Base-by-base conservation (phyloP, 2,797 vertebrate species). In the Selene dorsalis region DNA sequence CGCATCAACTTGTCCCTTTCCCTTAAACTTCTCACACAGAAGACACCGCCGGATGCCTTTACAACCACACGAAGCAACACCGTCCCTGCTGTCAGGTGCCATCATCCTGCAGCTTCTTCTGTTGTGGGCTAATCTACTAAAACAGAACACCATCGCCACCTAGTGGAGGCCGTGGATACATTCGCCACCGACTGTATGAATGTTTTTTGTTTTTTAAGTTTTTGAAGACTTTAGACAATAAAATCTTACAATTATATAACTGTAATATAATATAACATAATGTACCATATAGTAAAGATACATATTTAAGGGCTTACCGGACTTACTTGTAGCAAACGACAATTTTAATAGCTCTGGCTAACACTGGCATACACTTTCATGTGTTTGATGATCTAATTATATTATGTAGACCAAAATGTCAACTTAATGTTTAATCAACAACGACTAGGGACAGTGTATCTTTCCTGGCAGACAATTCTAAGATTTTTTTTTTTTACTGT, bases 11-110 rank as follows among this genome's bases (percentile, higher is more conserved):
- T 48, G 24, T 18, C 1, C 22, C 5, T 61, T 67, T 4, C 11
- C 64, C 9, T 69, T 84, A 0, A 32, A 1, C 4, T 13, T 11
- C 52, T 93, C 93, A 70, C 93, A 93, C 0, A 77, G 2, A 0
- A 93, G 86, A 88, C 93, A 93, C 11, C 69, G 69, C 5, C 93
- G 66, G 2, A 92, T 57, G 13, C 93, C 93, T 90, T 93, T 93
- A 83, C 93, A 93, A 6, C 32, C 89, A 17, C 93, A 93, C 0
- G 26, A 6, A 71, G 22, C 0, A 0, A 0, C 53, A 0, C 20
- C 24, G 14, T 30, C 59, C 0, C 14, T 48, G 4, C 20, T 7
- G 14, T 52, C 77, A 28, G 83, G 72, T 48, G 74, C 80, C 85
- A 66, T 83, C 64, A 0, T 77, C 0, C 0, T 52, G 4, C 28